A percentile compares a stretch with the other conserved stretches of the same genome.
Evolutionary conservation across 2,888 invertebrate species (phyloP).

Genomic region (Lamellibrachia columna): DNA sequence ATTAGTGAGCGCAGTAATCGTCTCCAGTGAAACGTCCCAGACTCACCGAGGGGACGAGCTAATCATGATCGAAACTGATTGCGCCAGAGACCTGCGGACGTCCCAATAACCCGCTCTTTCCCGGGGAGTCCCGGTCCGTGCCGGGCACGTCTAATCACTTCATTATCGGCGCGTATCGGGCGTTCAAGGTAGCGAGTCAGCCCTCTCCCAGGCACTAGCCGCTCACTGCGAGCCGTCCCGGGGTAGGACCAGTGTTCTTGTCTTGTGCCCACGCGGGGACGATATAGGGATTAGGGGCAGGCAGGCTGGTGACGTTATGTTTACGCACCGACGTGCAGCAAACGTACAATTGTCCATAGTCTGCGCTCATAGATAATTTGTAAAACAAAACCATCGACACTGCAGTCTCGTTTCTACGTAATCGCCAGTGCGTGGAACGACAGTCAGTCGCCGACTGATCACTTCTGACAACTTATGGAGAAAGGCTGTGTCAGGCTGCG

Average conservation of each 20-base stretch:
- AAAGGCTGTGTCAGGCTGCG: neutral
- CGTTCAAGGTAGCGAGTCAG: neutral
- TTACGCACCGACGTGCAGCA: neutral
- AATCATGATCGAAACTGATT: conserved; percentile 3
- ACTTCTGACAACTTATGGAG: neutral
- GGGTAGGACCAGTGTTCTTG: neutral
- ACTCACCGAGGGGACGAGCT: neutral
- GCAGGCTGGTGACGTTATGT: neutral
- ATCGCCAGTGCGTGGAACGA: neutral
- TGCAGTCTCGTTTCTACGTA: neutral
- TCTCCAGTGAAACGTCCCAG: neutral
- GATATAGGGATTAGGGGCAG: neutral
- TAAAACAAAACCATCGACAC: neutral
- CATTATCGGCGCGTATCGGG: neutral
- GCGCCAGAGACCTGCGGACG: neutral
- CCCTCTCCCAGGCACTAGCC: neutral
- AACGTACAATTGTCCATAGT: neutral
- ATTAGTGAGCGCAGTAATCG: conserved; percentile 9
- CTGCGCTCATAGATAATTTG: neutral
- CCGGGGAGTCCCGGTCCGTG: neutral
- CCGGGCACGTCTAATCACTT: neutral
- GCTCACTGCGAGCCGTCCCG: neutral
- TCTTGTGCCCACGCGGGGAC: neutral
- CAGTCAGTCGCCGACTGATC: neutral
- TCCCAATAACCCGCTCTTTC: neutral